A percentile compares a stretch with the other conserved stretches of the same genome.
These are phyloP conservation scores for Gavialis gangeticus DNA, from an alignment of 2,113 vertebrate genomes.

Conservation along the genomic window DNA sequence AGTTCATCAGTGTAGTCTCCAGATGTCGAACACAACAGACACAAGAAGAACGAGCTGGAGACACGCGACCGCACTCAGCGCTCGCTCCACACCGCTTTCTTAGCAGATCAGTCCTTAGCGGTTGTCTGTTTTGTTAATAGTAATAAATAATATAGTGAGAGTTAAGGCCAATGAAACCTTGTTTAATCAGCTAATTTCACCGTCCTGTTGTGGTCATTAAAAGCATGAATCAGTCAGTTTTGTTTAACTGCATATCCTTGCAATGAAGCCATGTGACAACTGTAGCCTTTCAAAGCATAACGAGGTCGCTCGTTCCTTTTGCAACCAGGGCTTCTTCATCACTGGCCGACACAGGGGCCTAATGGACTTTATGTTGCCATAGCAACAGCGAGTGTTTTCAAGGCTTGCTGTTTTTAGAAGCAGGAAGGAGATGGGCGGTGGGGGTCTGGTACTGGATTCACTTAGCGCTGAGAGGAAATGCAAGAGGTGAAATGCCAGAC, in stretches of 20 bases:
- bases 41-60: not conserved
- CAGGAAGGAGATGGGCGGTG: accelerated
- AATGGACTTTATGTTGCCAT: not conserved
- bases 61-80: not conserved
- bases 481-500: not conserved
- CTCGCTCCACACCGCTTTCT: not conserved
- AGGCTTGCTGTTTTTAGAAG: not conserved
- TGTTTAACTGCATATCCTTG: too few relatives aligned
- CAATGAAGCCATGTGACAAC: not conserved
- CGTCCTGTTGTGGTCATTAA: not conserved
- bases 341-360: not conserved
- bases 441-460: not conserved
- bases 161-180: not conserved
- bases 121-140: not conserved
- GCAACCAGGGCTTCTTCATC: not conserved
- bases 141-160: not conserved
- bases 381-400: not conserved
- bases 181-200: not conserved
- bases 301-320: not conserved
- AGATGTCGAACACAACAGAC: not conserved
- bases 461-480: not conserved
- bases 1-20: not conserved
- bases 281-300: not conserved
- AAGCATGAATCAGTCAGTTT: accelerated
- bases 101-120: accelerated